Conservation (phyloP, 2,888 invertebrate genomes). For the Stenchaetothrips biformis region DNA sequence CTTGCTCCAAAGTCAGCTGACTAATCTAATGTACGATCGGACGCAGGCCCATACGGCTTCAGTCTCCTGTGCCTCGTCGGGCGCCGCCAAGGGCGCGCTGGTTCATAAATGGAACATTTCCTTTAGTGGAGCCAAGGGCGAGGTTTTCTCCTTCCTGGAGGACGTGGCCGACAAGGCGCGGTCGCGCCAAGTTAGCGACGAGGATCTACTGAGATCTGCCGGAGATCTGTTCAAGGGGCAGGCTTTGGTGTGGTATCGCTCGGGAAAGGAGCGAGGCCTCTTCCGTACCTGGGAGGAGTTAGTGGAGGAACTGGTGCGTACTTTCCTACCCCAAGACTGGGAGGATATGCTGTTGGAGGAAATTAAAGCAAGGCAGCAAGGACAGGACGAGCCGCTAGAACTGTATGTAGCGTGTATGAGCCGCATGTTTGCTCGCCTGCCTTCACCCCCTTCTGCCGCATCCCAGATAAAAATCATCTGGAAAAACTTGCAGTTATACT, state of each 20-base stretch:
- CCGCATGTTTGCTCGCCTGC: background rate
- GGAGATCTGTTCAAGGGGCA: background rate
- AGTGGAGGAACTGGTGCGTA: background rate
- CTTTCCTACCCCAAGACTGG: background rate
- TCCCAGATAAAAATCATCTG: background rate
- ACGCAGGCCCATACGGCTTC: no score
- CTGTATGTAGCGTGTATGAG: background rate
- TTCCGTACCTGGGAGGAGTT: background rate
- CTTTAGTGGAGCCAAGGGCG: background rate
- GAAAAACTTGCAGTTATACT: background rate
- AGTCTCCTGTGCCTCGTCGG: no score
- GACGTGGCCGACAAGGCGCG: background rate
- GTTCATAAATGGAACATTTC: background rate
- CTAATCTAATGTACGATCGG: no score
- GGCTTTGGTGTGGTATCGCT: background rate
- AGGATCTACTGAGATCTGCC: no score
- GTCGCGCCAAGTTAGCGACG: background rate
- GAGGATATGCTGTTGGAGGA: background rate
- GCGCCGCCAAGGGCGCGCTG: background rate
- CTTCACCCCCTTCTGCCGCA: background rate
- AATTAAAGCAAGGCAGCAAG: background rate
- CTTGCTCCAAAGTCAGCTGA: no score
- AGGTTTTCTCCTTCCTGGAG: background rate
- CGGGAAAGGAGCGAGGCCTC: background rate
- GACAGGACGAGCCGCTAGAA: background rate